Evolutionary conservation across 2,888 invertebrate genomes (phyloP), one percentile per base, ranked within the genome.

Genomic region (Cryptus armator): DNA sequence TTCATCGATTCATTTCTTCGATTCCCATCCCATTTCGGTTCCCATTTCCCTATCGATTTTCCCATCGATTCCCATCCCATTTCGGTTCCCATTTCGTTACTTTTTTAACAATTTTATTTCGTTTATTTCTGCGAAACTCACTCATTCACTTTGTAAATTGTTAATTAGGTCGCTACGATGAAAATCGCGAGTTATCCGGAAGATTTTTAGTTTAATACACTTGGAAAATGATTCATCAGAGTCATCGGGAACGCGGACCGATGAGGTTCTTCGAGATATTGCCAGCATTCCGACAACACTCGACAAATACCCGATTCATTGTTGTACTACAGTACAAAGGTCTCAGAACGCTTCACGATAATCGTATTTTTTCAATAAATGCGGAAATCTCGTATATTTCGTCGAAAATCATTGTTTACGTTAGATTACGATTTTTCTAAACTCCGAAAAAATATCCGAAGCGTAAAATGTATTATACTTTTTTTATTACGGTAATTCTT

Each of bases 311-410:
- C 9, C 44, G 56, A 62, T 24, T 19, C 71, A 29, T 72, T 72
- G 79, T 66, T 16, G 5, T 43, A 62, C 14, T n/a, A 24, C n/a
- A 64, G 71, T 4, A 12, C 77, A 68, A 68, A 78, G 77, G 37
- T 68, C 71, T 53, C 51, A n/a, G 12, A 24, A 9, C 6, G 14
- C 24, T 43, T 24, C 14, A 44, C 16, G 70, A 53, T 71, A 53
- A 71, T n/a, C 16, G 4, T 71, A 10, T 32, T 53, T 64, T 10
- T 9, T 19, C 7, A 4, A 16, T 46, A 44, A 67, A 56, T 67
- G 44, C 44, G 44, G 19, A 44, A 56, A 32, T 16, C 53, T 56
- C 14, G 24, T 62, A 24, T 6, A 14, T 7, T 62, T 32, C 32
- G 29, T 62, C 62, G 10, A 32, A n/a, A 29, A 9, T 0, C 9